Percentiles rank a stretch among this genome's conserved stretches.
Evolutionary conservation across 2,888 invertebrate genomes (phyloP).

Genomic region (Meta bourneti): DNA sequence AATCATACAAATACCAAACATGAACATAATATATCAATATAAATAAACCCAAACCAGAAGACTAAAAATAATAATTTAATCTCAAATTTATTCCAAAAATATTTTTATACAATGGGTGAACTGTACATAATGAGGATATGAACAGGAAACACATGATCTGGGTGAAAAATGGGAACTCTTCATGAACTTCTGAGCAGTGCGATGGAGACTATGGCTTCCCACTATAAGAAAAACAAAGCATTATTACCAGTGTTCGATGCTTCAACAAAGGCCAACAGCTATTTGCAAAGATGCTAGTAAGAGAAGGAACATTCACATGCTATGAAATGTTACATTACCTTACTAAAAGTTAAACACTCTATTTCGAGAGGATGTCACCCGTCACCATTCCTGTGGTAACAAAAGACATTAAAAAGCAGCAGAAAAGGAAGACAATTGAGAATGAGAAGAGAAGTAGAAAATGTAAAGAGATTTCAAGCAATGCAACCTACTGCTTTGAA

Average conservation of each 20-base stretch:
- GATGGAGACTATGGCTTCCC: background rate
- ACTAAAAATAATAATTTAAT: background rate
- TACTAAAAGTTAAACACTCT: background rate
- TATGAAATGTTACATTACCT: background rate
- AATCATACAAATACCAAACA: too few relatives aligned
- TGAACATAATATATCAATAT: too few relatives aligned
- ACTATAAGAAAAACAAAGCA: background rate
- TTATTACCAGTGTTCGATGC: too few relatives aligned
- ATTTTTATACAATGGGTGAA: background rate
- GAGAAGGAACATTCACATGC: background rate
- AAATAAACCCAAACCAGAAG: background rate
- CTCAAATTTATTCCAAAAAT: background rate
- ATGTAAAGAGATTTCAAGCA: conserved; percentile 5
- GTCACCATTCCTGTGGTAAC: conserved; percentile 51
- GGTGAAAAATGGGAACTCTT: background rate
- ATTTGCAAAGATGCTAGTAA: background rate
- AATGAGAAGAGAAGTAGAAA: background rate
- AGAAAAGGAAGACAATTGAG: conserved; percentile 5
- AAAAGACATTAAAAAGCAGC: background rate
- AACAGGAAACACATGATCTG: background rate
- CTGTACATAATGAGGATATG: background rate
- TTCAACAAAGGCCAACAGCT: too few relatives aligned
- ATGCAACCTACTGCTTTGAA: background rate
- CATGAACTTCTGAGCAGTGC: background rate
- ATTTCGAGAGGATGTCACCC: conserved; percentile 39